Conservation (phyloP, 2,113 vertebrate genomes). For the Paradoxurus hermaphroditus region DNA sequence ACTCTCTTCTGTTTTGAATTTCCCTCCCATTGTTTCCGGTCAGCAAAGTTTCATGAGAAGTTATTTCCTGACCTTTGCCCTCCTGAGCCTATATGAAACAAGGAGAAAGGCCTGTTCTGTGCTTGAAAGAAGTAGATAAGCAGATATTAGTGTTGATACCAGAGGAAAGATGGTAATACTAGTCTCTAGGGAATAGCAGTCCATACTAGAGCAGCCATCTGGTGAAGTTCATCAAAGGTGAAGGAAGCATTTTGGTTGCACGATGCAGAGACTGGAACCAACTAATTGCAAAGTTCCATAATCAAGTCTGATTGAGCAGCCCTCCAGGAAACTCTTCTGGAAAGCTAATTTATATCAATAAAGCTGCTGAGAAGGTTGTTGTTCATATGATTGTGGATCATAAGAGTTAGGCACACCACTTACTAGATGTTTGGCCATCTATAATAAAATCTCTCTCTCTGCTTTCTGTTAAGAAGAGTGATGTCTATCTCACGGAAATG, state of each 20-base stretch:
- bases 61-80: not conserved
- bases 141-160: not conserved
- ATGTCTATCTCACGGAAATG: not conserved
- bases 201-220: not conserved
- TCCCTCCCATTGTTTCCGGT: not conserved
- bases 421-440: not conserved
- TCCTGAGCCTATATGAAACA: not conserved
- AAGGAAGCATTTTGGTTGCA: not conserved
- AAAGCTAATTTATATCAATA: not conserved
- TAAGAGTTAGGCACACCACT: not conserved
- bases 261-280: not conserved
- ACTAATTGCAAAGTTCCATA: not conserved
- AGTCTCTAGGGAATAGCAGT: not conserved
- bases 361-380: not conserved
- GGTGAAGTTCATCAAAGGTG: not conserved
- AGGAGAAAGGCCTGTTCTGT: not conserved
- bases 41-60: not conserved
- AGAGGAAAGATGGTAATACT: not conserved
- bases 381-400: not conserved
- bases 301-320: not conserved
- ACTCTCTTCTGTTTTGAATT: not conserved
- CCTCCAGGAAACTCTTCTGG: not conserved
- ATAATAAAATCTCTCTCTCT: not conserved
- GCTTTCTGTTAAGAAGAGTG: not conserved
- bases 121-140: not conserved